Percentiles rank a stretch among this genome's conserved stretches.
These are phyloP conservation scores for Drosophila lacicola DNA, from an alignment of 2,888 invertebrate genomes.

Conservation along the genomic window DNA sequence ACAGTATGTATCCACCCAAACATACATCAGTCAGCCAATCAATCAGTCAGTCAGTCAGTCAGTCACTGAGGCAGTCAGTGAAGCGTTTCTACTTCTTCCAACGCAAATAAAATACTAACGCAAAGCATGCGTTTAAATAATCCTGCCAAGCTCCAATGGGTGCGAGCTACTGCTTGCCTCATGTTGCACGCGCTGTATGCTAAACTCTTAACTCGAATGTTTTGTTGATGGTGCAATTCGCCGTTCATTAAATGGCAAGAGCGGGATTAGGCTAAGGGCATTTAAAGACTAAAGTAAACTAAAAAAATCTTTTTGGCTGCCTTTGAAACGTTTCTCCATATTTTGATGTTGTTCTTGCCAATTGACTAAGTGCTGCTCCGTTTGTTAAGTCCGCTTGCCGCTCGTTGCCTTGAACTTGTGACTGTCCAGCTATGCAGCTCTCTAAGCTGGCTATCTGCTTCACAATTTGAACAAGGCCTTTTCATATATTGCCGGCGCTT, in stretches of 20 bases:
- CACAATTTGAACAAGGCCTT: conserved; percentile 7
- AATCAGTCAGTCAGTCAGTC: conserved; percentile 1
- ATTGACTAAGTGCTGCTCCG: background rate
- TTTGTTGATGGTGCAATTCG: background rate
- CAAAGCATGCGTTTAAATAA: conserved; percentile 64
- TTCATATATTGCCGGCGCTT: background rate
- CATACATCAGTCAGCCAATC: background rate
- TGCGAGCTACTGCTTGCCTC: conserved; percentile 27
- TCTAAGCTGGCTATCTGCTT: background rate
- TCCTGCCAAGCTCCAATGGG: conserved; percentile 20
- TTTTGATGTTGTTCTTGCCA: background rate
- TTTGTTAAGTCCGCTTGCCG: background rate
- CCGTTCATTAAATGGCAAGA: too few species aligned
- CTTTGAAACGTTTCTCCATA: background rate
- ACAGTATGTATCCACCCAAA: conserved; percentile 15
- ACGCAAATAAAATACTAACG: conserved; percentile 51
- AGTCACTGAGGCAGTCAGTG: conserved; percentile 5
- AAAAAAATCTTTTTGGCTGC: background rate
- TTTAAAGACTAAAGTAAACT: background rate
- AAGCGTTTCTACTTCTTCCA: conserved; percentile 26
- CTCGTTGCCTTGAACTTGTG: conserved; percentile 8
- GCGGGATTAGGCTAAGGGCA: background rate
- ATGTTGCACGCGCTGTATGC: conserved; percentile 3
- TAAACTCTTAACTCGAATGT: background rate
- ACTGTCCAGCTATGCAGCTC: background rate